Percentiles rank a stretch among this genome's conserved stretches.
phyloP scores from a whole-genome alignment of 2,113 vertebrate genomes.

The Tinamus guttatus region DNA sequence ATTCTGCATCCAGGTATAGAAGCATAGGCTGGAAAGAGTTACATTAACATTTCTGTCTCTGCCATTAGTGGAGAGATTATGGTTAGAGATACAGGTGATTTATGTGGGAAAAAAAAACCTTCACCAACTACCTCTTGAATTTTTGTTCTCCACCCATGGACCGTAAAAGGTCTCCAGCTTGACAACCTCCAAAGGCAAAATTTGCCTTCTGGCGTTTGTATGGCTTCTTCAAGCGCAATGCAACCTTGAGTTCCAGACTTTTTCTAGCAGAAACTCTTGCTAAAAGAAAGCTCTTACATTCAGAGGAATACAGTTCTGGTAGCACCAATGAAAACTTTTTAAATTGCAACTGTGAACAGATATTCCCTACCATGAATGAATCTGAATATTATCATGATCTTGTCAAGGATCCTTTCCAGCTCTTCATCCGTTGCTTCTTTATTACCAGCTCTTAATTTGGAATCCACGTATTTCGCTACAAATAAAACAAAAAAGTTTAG shows the following conservation, averaged over 20 bases:
- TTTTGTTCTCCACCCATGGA: not conserved
- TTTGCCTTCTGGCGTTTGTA: not conserved
- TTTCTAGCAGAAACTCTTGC: not conserved
- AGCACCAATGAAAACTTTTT: not conserved
- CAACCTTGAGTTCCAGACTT: not conserved
- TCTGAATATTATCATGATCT: constrained; percentile 88
- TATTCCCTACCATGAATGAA: constrained; percentile 84
- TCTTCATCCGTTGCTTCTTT: constrained; percentile 88
- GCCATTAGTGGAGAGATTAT: not conserved
- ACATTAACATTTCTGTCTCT: not conserved
- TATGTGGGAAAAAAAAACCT: not conserved
- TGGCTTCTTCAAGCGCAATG: not conserved
- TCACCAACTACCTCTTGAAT: not conserved
- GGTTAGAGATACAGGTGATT: not conserved
- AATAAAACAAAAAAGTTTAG: constrained; percentile 47
- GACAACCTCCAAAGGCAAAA: not conserved
- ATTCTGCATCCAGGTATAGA: fast-evolving
- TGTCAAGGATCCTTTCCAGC: constrained; percentile 86
- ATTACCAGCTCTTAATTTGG: constrained; percentile 85
- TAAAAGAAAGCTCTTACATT: not conserved
- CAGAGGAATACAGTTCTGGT: not conserved
- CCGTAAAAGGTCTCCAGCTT: not conserved
- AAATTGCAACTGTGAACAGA: not conserved
- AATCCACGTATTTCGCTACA: constrained; percentile 86
- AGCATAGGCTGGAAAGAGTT: not conserved